Conservation (phyloP, 2,113 vertebrate species). For the Phoxinus phoxinus region DNA sequence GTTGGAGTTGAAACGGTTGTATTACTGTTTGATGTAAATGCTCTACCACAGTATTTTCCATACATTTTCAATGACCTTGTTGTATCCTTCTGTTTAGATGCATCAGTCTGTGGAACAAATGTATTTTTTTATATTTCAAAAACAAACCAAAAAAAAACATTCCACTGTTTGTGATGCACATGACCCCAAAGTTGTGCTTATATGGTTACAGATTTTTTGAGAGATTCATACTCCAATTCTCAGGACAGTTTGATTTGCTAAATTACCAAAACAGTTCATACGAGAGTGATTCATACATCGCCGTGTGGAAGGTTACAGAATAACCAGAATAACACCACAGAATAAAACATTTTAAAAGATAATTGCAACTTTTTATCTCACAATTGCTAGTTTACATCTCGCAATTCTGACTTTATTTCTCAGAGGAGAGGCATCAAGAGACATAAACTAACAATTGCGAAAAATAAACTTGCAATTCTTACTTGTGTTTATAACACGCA, state of each 20-base stretch:
- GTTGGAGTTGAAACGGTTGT: conserved; percentile 1
- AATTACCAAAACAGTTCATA: not conserved
- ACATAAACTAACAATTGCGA: too few relatives aligned
- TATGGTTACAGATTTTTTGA: not conserved
- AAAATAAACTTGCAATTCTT: too few relatives aligned
- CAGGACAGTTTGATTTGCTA: not conserved
- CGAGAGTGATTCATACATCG: not conserved
- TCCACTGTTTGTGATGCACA: not conserved
- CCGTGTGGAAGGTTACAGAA: too few relatives aligned
- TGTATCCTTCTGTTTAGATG: not conserved
- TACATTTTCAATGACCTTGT: not conserved
- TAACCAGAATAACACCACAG: too few relatives aligned
- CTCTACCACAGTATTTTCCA: not conserved
- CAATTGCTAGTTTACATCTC: too few relatives aligned
- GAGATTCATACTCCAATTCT: not conserved
- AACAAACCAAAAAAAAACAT: not conserved
- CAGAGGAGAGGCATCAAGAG: too few relatives aligned
- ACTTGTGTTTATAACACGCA: too few relatives aligned
- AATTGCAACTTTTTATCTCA: too few relatives aligned
- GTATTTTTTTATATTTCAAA: not conserved
- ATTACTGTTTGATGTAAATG: conserved; percentile 16
- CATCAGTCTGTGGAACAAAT: not conserved
- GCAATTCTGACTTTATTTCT: too few relatives aligned
- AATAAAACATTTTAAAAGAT: too few relatives aligned
- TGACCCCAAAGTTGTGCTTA: not conserved